Percentiles rank a stretch among this genome's conserved stretches.
Evolutionary conservation across 2,888 invertebrate genomes (phyloP).

Genomic region (Cantharis nigra): DNA sequence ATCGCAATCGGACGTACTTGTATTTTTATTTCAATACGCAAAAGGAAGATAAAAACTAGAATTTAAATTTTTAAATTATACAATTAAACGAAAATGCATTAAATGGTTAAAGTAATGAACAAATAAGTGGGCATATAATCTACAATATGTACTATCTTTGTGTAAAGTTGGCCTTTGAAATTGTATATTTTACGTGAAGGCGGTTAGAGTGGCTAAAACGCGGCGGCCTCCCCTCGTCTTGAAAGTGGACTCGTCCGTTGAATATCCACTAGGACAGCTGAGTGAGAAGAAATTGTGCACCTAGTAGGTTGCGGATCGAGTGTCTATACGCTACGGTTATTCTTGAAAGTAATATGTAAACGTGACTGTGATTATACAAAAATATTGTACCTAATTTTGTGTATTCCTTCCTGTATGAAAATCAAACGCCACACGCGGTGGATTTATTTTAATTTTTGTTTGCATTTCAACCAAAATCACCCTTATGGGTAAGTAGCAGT

Average conservation of each 20-base stretch:
- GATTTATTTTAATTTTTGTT: background rate
- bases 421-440: background rate
- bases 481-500: constrained; percentile 1
- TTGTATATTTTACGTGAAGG: background rate
- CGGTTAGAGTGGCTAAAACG: background rate
- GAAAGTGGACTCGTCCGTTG: constrained; percentile 11
- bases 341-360: background rate
- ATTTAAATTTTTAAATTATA: background rate
- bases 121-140: background rate
- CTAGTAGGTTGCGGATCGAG: background rate
- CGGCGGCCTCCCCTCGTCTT: constrained; percentile 11
- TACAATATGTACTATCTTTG: background rate
- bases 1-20: background rate
- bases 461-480: background rate
- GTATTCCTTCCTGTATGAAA: background rate
- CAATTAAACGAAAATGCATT: background rate
- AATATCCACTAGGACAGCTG: constrained; percentile 28
- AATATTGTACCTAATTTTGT: background rate
- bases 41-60: background rate
- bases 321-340: background rate
- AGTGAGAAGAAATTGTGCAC: constrained; percentile 15
- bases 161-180: background rate
- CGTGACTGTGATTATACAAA: background rate
- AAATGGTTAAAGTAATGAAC: background rate
- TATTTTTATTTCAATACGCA: background rate